Percentiles rank a stretch among this genome's conserved stretches.
Evolutionary conservation across 2,888 invertebrate genomes (phyloP).

Genomic region (Sabellastarte sp.): DNA sequence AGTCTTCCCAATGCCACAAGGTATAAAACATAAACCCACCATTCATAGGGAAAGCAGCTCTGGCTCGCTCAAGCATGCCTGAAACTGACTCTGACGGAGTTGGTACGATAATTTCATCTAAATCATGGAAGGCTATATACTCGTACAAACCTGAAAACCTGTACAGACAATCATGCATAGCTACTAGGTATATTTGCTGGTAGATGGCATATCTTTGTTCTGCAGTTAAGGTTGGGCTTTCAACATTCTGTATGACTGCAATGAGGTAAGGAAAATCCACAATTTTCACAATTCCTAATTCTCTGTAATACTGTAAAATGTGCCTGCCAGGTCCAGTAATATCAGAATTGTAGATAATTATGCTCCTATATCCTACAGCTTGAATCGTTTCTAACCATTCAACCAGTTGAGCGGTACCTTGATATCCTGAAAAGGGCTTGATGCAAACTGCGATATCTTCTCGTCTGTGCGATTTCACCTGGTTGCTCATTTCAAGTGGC

Average conservation of each 20-base stretch:
- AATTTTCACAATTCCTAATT: constrained; percentile 9
- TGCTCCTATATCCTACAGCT: constrained; percentile 7
- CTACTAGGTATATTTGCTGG: constrained; percentile 23
- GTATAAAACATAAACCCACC: constrained; percentile 14
- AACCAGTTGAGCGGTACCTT: constrained; percentile 6
- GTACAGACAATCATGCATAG: constrained; percentile 21
- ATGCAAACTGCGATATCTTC: constrained; percentile 17
- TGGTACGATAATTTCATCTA: constrained; percentile 17
- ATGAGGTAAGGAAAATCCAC: constrained; percentile 17
- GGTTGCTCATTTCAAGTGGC: constrained; percentile 4
- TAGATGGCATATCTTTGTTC: constrained; percentile 19
- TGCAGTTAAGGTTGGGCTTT: background rate
- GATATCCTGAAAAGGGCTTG: constrained; percentile 12
- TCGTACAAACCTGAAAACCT: constrained; percentile 10
- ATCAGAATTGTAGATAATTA: constrained; percentile 19
- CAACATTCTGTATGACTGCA: constrained; percentile 11
- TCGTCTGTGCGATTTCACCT: background rate
- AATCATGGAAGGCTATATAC: constrained; percentile 11
- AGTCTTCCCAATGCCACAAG: constrained; percentile 23
- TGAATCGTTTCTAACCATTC: constrained; percentile 21
- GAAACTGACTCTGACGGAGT: background rate
- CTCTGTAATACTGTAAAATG: constrained; percentile 18
- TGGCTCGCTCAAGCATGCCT: background rate
- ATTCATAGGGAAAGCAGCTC: background rate
- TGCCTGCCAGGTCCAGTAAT: constrained; percentile 10